Evolutionary conservation across 30 jellyfish, hydroid and myxozoan genomes (phyloP), one percentile per base, ranked within the genome.

Genomic region (Chrysaora quinquecirrha): DNA sequence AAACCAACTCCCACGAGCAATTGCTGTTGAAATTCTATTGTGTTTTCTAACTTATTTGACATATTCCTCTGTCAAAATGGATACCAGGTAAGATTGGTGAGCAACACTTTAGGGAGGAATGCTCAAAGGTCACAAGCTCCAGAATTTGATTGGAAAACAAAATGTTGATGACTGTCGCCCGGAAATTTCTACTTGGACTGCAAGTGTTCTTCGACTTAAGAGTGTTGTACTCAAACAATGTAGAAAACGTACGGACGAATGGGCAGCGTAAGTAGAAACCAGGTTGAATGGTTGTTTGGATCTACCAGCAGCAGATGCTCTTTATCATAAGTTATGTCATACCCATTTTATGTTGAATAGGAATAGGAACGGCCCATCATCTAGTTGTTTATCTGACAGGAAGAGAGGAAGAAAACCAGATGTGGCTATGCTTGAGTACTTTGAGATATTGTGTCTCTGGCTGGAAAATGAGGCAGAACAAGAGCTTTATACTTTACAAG

Each of bases 401-500:
- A 43, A 43, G 16, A 43, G 58, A 43, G 58, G 58, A 43, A 43
- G 68, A 52, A 52, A 52, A 52, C 68, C 12, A 52, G 68, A 52
- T 3, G 68, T 52, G 68, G 68, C 68, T 52, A 52, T 52, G 68
- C 68, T 52, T 52, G 76, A 64, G 52, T 28, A 4, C 76, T 30
- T 64, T 64, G 52, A 33, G 52, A 64, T 64, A 6, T 64, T 64
- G 48, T 33, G 52, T 28, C 76, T 10, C 48, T 70, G 82, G 82
- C 68, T 70, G 27, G 82, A 70, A 38, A 52, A 52, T 52, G 68
- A 52, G 68, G 65, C 54, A 27, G 75, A 70, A 32, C 34, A 47
- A 27, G 82, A 29, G 68, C 82, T 70, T 30, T 70, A 70, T 47
- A 30, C 82, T 27, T 38, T 70, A 47, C 23, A 38, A 70, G 68